A percentile compares a stretch with the other conserved stretches of the same genome.
phyloP scores from a whole-genome alignment of 2,888 invertebrate genomes.

The Octonoba sinensis region DNA sequence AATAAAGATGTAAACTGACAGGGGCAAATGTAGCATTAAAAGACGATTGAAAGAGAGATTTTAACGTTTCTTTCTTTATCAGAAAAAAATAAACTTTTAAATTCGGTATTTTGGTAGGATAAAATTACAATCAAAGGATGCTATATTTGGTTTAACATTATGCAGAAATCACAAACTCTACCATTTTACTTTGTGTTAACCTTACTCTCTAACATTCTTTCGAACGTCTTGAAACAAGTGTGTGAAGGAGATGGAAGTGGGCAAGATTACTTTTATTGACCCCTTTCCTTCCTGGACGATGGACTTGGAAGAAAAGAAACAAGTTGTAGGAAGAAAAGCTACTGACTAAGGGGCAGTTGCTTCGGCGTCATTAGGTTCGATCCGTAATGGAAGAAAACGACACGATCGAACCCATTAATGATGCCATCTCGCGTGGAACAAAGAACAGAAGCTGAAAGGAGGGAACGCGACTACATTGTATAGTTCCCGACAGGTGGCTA shows the following conservation, averaged over 20 bases:
- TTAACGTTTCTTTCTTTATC: too few species aligned
- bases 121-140: too few species aligned
- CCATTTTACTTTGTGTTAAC: too few species aligned
- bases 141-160: too few species aligned
- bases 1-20: too few species aligned
- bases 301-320: constrained; percentile 15
- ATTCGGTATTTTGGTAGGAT: too few species aligned
- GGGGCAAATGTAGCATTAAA: too few species aligned
- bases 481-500: constrained; percentile 36
- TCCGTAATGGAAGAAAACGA: constrained; percentile 49
- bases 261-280: constrained; percentile 14
- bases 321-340: constrained; percentile 32
- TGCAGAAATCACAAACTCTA: too few species aligned
- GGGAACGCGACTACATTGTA: constrained; percentile 30
- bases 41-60: too few species aligned
- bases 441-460: constrained; percentile 31
- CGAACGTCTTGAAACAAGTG: background rate
- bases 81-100: too few species aligned
- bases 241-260: background rate
- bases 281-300: constrained; percentile 31
- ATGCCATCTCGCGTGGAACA: constrained; percentile 47
- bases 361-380: constrained; percentile 55
- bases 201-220: too few species aligned
- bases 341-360: constrained; percentile 53
- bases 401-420: constrained; percentile 57